Evolutionary conservation across 2,113 vertebrate genomes (phyloP).

Genomic region (Cottus gobio): DNA sequence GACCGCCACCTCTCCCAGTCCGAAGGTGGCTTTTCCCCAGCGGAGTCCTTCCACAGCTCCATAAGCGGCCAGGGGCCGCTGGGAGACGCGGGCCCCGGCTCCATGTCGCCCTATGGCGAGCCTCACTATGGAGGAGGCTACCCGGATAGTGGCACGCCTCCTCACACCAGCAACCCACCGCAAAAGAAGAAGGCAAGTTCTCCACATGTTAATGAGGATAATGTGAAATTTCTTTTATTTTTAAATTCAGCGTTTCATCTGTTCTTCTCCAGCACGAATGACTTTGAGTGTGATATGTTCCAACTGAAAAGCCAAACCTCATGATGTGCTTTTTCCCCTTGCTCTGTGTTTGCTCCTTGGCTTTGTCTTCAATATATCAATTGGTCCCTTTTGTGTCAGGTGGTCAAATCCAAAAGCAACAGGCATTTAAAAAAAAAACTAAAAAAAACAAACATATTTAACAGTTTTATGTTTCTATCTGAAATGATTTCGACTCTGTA

Average conservation of each 20-base stretch:
- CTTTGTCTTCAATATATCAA: slow-evolving; percentile 37
- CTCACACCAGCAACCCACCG: slow-evolving; percentile 92
- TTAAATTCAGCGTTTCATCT: slow-evolving; percentile 11
- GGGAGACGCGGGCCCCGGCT: slow-evolving; percentile 86
- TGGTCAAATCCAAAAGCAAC: slow-evolving; percentile 26
- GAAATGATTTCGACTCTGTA: slow-evolving; percentile 57
- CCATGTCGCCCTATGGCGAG: slow-evolving; percentile 90
- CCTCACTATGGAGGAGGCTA: slow-evolving; percentile 83
- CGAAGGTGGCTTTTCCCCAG: slow-evolving; percentile 90
- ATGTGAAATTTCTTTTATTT: background rate
- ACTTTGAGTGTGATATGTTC: slow-evolving; percentile 46
- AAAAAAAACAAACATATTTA: background rate
- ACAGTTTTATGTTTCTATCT: slow-evolving; percentile 49
- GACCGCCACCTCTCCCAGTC: slow-evolving; percentile 89
- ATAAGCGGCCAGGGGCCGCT: slow-evolving; percentile 87
- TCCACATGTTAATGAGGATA: slow-evolving; percentile 12
- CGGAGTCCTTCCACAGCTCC: slow-evolving; percentile 90
- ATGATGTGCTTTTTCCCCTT: slow-evolving; percentile 51
- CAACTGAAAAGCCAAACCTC: slow-evolving; percentile 40
- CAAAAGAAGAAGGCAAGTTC: slow-evolving; percentile 97
- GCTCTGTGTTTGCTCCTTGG: slow-evolving; percentile 50
- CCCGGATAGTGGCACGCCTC: slow-evolving; percentile 86
- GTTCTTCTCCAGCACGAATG: slow-evolving; percentile 32
- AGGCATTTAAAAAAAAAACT: slow-evolving; percentile 11
- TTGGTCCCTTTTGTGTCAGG: slow-evolving; percentile 26